phyloP scores from a whole-genome alignment of 2,797 vertebrate species.

The Jordanella pulchra region DNA sequence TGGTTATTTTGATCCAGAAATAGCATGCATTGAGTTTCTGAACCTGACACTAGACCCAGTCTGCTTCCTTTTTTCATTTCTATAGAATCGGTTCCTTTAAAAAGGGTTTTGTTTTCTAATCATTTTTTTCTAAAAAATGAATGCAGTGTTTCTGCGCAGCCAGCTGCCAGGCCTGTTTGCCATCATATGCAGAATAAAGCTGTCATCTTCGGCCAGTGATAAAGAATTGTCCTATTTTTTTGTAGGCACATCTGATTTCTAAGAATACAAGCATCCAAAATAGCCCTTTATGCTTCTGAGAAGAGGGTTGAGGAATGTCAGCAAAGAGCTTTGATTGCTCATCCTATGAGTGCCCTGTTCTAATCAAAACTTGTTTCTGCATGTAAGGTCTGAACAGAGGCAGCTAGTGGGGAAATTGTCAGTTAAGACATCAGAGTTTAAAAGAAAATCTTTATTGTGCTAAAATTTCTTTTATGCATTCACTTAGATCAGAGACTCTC shows the following conservation, averaged over 20 bases:
- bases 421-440: slow-evolving; percentile 3
- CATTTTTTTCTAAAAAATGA: slow-evolving; percentile 30
- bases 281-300: slow-evolving; percentile 58
- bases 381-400: slow-evolving; percentile 15
- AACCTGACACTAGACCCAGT: slow-evolving; percentile 8
- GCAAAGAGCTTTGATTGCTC: slow-evolving; percentile 51
- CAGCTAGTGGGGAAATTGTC: slow-evolving; percentile 7
- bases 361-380: slow-evolving; percentile 24
- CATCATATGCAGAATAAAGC: slow-evolving; percentile 51
- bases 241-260: slow-evolving; percentile 52
- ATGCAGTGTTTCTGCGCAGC: slow-evolving; percentile 31
- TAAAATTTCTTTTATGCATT: neutral
- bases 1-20: neutral
- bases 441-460: neutral
- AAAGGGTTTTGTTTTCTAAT: slow-evolving; percentile 15
- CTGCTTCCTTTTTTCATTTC: slow-evolving; percentile 11
- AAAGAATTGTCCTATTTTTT: slow-evolving; percentile 65
- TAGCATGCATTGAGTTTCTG: neutral
- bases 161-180: slow-evolving; percentile 47
- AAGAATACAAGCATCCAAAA: slow-evolving; percentile 65
- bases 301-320: slow-evolving; percentile 61
- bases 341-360: slow-evolving; percentile 36
- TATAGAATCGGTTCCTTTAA: slow-evolving; percentile 28
- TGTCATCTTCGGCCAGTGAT: slow-evolving; percentile 44
- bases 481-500: neutral